Evolutionary conservation across 2,888 invertebrate species (phyloP), one percentile per base, ranked within the genome.

Genomic region (Nomada fucata): DNA sequence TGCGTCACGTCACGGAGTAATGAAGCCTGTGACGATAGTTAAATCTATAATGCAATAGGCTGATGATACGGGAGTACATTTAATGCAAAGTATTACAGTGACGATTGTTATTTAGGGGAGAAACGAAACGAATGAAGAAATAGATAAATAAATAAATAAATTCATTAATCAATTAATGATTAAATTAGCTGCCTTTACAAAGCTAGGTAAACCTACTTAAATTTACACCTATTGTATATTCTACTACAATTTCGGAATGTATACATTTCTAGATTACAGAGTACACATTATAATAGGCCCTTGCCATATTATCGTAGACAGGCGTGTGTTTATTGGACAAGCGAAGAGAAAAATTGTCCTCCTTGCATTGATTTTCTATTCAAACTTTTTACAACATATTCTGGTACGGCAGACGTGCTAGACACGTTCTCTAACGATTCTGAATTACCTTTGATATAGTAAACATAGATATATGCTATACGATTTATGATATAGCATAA

Each of bases 351-450:
- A 2, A 11, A 23, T 67, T 47, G 29, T 47, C 75, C 60, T 29
- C 36, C 55, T 47, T 23, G 53, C 42, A 57, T 81, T 73, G 29
- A 76, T 65, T 87, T 87, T 86, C 71, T 84, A 87, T 84, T 47
- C 3, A 84, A 70, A 82, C 61, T 87, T 84, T 85, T 85, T 87
- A 84, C 70, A 69, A 65, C 63, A 47, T 11, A 72, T 44, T 59
- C 44, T 10, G 2, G 26, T 47, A 36, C 20, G 36, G 23, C 50
- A 10, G 52, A 60, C 57, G 50, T 59, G 44, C 59, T 53, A 75
- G 44, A 53, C 65, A 26, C 59, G 64, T 63, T 10, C 42, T 20
- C 60, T 26, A 55, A 23, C 44, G 47, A 64, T 77, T 59, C 26
- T 65, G 52, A 70, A 61, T 63, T 44, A 42, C 53, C 26, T 78